These are phyloP conservation scores for Leucophora obtusa DNA, from an alignment of 2,888 invertebrate genomes.

Conservation along the genomic window DNA sequence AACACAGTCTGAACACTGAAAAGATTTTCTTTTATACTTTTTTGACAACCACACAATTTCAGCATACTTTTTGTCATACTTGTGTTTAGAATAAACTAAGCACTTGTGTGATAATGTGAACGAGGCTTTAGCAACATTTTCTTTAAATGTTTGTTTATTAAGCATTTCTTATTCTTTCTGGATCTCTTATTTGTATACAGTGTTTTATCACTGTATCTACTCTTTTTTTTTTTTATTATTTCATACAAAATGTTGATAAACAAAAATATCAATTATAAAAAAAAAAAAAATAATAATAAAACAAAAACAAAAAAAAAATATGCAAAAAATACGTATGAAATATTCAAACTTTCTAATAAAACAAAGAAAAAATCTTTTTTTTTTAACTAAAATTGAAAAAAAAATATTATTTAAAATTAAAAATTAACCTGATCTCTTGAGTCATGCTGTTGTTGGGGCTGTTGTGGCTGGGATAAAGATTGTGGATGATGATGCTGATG, in stretches of 20 bases:
- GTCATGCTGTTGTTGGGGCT: conserved; percentile 52
- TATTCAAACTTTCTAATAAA: conserved; percentile 52
- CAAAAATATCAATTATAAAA: conserved; percentile 58
- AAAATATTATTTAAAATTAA: conserved; percentile 42
- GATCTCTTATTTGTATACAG: background rate
- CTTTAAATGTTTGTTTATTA: background rate
- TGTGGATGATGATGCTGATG: background rate
- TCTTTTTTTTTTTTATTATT: conserved; percentile 30
- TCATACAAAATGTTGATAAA: conserved; percentile 54
- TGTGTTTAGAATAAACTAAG: too few relatives aligned
- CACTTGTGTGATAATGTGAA: too few relatives aligned
- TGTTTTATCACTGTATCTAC: conserved; percentile 16
- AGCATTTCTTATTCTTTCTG: background rate
- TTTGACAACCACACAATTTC: too few relatives aligned
- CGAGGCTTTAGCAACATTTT: conserved; percentile 2
- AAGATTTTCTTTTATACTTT: too few relatives aligned
- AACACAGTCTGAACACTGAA: too few relatives aligned
- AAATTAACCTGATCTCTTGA: conserved; percentile 62
- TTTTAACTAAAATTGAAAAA: conserved; percentile 16
- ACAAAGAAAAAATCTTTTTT: conserved; percentile 16
- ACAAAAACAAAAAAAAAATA: conserved; percentile 34
- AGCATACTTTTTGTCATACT: too few relatives aligned
- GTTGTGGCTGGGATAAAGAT: background rate
- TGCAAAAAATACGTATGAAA: conserved; percentile 53
- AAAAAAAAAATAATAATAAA: conserved; percentile 29